phyloP scores from a whole-genome alignment of 1,140 invertebrate species.

The Zaprionus gabonicus region DNA sequence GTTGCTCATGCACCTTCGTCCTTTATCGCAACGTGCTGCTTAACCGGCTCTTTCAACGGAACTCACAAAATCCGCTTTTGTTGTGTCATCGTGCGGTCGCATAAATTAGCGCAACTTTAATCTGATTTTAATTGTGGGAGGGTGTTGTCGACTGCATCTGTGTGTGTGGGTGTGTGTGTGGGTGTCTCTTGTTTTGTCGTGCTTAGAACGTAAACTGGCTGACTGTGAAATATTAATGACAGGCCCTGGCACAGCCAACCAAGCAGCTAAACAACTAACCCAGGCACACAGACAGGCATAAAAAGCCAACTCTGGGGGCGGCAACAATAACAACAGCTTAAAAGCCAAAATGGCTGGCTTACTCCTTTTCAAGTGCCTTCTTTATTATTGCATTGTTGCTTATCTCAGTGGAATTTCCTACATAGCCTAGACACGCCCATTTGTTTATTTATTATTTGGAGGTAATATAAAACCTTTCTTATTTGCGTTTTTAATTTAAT shows the following conservation, averaged over 20 bases:
- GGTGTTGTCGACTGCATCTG: conserved; percentile 13
- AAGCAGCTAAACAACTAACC: conserved; percentile 23
- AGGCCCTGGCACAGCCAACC: conserved; percentile 34
- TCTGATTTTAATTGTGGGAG: conserved; percentile 80
- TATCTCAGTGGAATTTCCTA: conserved; percentile 20
- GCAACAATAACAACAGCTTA: conserved; percentile 9
- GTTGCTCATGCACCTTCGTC: neutral
- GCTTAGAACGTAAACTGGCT: conserved; percentile 60
- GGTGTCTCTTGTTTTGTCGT: conserved; percentile 50
- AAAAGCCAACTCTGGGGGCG: conserved; percentile 16
- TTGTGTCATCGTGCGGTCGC: conserved; percentile 79
- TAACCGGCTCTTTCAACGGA: conserved; percentile 25
- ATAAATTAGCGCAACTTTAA: conserved; percentile 82
- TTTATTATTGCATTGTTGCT: conserved; percentile 14
- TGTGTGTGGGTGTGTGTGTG: neutral
- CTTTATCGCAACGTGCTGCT: conserved; percentile 1
- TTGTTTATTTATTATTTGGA: conserved; percentile 65
- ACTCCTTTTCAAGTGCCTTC: neutral
- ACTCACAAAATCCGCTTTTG: conserved; percentile 60
- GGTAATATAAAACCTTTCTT: conserved; percentile 47
- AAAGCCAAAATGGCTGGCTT: conserved; percentile 19
- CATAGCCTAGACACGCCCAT: conserved; percentile 28
- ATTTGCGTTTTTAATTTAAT: conserved; percentile 80
- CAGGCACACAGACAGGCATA: conserved; percentile 25
- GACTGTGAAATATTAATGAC: conserved; percentile 77